phyloP scores from a whole-genome alignment of 2,797 vertebrate genomes.

The Onychomys leucogaster region DNA sequence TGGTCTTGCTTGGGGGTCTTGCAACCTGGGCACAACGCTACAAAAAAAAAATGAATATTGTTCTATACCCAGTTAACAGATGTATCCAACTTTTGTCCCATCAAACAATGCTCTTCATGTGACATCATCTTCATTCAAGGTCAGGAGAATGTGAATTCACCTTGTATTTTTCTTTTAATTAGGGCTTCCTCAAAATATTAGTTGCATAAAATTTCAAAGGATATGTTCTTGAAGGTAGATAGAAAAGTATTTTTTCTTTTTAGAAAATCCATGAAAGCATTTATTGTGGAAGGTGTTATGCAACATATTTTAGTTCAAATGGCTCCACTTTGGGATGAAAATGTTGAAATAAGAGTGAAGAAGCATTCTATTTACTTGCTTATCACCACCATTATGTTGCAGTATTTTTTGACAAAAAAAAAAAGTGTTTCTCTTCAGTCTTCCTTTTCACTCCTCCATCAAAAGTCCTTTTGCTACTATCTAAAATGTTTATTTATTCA shows the following conservation, averaged over 20 bases:
- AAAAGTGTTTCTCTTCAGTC: background rate
- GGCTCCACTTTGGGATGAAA: background rate
- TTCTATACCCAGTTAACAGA: background rate
- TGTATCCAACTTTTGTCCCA: background rate
- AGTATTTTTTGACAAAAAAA: constrained; percentile 26
- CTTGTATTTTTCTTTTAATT: background rate
- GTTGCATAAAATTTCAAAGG: constrained; percentile 4
- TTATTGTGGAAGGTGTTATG: background rate
- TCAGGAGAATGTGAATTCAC: background rate
- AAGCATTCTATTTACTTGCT: background rate
- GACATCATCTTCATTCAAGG: constrained; percentile 13
- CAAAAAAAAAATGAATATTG: background rate
- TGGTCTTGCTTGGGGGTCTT: too few relatives aligned
- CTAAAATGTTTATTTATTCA: background rate
- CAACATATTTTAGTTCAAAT: background rate
- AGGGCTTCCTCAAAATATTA: background rate
- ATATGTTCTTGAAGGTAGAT: background rate
- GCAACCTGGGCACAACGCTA: too few relatives aligned
- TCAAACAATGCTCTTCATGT: background rate
- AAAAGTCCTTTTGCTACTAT: background rate
- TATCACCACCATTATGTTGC: background rate
- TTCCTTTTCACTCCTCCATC: background rate
- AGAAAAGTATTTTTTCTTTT: constrained; percentile 7
- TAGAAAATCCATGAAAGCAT: background rate
- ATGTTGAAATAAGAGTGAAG: constrained; percentile 3